Conservation (phyloP, 2,888 invertebrate species). For the Tinea pellionella region DNA sequence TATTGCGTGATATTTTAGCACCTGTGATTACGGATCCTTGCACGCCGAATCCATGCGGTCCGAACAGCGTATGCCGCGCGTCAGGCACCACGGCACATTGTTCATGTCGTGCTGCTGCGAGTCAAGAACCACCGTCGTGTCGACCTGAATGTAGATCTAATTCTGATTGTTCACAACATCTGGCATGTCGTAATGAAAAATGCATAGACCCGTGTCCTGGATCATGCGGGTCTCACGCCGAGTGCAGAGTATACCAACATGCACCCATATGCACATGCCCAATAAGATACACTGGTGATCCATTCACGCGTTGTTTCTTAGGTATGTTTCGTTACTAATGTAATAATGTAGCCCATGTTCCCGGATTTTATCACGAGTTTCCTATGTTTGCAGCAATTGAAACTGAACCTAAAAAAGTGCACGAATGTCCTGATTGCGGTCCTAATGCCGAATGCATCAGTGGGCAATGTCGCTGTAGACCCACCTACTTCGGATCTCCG, state of each 20-base stretch:
- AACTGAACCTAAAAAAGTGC: conserved; percentile 50
- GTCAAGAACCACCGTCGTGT: conserved; percentile 80
- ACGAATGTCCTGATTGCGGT: conserved; percentile 78
- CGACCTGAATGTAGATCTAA: conserved; percentile 81
- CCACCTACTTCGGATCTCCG: conserved; percentile 77
- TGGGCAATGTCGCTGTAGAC: conserved; percentile 75
- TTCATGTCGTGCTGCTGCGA: conserved; percentile 75
- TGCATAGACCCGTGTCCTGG: conserved; percentile 81
- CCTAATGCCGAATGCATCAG: conserved; percentile 78
- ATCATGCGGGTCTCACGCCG: conserved; percentile 79
- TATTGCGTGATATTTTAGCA: conserved; percentile 23
- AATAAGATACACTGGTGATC: conserved; percentile 77
- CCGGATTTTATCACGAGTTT: conserved; percentile 16
- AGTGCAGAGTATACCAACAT: conserved; percentile 79
- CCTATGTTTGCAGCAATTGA: conserved; percentile 30
- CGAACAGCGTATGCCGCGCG: conserved; percentile 76
- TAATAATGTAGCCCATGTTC: conserved; percentile 16
- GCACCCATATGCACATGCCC: conserved; percentile 82
- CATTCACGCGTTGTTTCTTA: conserved; percentile 74
- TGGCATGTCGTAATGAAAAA: conserved; percentile 74
- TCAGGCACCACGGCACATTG: conserved; percentile 76
- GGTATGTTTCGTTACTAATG: conserved; percentile 51
- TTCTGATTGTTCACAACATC: conserved; percentile 72
- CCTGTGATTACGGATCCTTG: conserved; percentile 64
- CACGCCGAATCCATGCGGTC: conserved; percentile 77